These are phyloP conservation scores for Rhaphigaster nebulosa DNA, from an alignment of 2,888 invertebrate species.

Conservation along the genomic window DNA sequence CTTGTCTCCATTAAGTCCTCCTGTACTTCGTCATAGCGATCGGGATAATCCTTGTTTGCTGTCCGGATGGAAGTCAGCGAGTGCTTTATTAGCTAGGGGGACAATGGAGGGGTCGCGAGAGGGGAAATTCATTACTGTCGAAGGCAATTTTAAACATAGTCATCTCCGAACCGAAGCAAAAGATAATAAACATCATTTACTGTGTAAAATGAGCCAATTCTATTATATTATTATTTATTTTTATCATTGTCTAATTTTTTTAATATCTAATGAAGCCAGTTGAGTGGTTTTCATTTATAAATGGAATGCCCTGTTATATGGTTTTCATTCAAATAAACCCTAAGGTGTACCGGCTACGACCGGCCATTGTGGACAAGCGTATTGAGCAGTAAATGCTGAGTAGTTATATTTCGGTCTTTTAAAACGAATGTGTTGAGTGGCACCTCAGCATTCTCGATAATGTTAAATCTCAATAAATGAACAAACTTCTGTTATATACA, in stretches of 20 bases:
- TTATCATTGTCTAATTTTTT: neutral
- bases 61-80: slow-evolving; percentile 5
- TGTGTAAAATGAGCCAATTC: neutral
- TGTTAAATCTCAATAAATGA: too few species aligned
- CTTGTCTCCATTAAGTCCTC: slow-evolving; percentile 44
- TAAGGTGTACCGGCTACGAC: too few species aligned
- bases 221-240: neutral
- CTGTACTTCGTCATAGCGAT: neutral
- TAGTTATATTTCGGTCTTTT: too few species aligned
- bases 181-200: neutral
- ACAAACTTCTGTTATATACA: too few species aligned
- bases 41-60: slow-evolving; percentile 44
- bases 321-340: too few species aligned
- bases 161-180: neutral
- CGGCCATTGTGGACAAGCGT: too few species aligned
- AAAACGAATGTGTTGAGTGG: too few species aligned
- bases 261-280: too few species aligned
- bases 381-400: too few species aligned
- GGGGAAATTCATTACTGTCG: neutral
- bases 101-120: neutral
- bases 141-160: neutral
- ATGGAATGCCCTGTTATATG: too few species aligned
- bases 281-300: too few species aligned
- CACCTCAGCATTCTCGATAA: too few species aligned
- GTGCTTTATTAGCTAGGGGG: slow-evolving; percentile 8